Conservation (phyloP, 2,797 vertebrate genomes). For the Chaenodraco wilsoni region DNA sequence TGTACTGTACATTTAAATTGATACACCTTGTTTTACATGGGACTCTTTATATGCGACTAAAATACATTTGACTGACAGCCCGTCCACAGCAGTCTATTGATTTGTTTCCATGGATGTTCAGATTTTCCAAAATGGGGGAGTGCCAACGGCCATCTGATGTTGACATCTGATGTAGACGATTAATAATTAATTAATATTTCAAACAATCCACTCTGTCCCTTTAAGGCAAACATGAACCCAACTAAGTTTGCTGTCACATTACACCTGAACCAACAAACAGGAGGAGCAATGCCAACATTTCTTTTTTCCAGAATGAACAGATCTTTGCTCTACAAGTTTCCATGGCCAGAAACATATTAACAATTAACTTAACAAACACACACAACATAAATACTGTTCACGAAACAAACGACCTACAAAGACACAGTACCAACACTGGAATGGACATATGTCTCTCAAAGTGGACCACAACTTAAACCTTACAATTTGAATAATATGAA, state of each 20-base stretch:
- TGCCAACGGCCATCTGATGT: too few relatives aligned
- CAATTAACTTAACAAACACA: not conserved
- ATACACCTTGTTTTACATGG: too few relatives aligned
- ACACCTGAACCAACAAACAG: constrained; percentile 26
- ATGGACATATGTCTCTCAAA: not conserved
- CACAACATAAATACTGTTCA: not conserved
- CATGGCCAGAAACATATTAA: not conserved
- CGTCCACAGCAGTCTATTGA: too few relatives aligned
- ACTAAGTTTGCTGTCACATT: not conserved
- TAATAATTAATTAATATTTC: too few relatives aligned
- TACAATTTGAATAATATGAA: not conserved
- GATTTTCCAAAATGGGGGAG: too few relatives aligned
- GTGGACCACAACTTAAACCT: not conserved
- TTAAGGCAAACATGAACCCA: not conserved
- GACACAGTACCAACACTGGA: not conserved
- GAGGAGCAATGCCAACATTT: not conserved
- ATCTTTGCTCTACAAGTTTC: not conserved
- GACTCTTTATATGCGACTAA: too few relatives aligned
- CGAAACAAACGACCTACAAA: not conserved
- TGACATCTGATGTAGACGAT: too few relatives aligned
- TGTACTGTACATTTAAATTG: too few relatives aligned
- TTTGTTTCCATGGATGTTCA: too few relatives aligned
- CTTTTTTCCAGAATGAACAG: not conserved
- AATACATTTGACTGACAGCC: too few relatives aligned
- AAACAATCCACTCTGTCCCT: too few relatives aligned